Evolutionary conservation across 2,888 invertebrate genomes (phyloP).

Genomic region (Pseudococcus jackbeardsleyi): DNA sequence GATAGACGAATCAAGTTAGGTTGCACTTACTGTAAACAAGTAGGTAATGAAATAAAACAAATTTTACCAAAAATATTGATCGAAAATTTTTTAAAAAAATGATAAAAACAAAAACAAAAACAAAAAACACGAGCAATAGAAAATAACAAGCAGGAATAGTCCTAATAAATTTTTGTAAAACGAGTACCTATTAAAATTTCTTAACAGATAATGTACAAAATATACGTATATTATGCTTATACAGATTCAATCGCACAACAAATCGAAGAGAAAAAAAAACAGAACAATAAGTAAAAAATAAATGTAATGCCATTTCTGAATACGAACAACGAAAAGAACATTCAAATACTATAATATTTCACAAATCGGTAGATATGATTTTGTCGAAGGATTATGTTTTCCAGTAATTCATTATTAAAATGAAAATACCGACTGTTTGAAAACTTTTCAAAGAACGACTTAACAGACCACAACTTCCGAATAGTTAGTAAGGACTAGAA

Average conservation of each 20-base stretch:
- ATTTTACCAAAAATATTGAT: not conserved
- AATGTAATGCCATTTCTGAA: not conserved
- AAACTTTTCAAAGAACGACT: not conserved
- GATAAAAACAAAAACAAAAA: not conserved
- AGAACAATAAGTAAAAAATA: not conserved
- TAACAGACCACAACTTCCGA: not conserved
- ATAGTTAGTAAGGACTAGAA: not conserved
- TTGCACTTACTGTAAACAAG: no score
- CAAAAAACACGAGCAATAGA: not conserved
- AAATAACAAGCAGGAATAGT: not conserved
- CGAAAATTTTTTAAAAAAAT: not conserved
- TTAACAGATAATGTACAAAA: not conserved
- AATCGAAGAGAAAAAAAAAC: not conserved
- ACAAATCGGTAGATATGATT: not conserved
- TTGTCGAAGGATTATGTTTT: not conserved
- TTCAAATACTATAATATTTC: not conserved
- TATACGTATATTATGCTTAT: not conserved
- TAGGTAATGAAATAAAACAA: no score
- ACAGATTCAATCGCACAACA: not conserved
- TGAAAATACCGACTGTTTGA: not conserved
- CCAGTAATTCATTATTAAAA: not conserved
- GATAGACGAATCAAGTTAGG: no score
- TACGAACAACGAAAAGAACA: not conserved
- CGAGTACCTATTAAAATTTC: not conserved
- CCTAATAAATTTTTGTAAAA: not conserved